Percentiles rank a stretch among this genome's conserved stretches.
Evolutionary conservation across 2,113 vertebrate genomes (phyloP).

Genomic region (Trematomus loennbergii): DNA sequence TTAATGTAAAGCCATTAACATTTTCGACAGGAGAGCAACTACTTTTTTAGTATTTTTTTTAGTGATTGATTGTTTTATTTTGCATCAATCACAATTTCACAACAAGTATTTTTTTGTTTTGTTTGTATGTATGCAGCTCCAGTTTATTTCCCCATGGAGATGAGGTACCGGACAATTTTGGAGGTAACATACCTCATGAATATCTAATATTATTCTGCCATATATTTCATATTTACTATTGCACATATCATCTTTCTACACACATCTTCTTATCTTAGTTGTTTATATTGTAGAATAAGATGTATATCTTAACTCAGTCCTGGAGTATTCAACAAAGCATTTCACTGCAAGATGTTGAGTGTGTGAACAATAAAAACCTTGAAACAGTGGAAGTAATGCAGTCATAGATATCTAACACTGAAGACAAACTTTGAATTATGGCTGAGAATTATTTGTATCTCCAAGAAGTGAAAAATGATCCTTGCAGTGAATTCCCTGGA

Average conservation of each 20-base stretch:
- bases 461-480: not conserved
- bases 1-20: no score
- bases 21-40: no score
- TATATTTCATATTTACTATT: not conserved
- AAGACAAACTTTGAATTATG: not conserved
- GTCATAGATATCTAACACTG: not conserved
- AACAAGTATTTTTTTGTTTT: not conserved
- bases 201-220: no score
- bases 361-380: no score
- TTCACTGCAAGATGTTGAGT: not conserved
- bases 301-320: not conserved
- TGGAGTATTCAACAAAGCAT: not conserved
- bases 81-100: not conserved
- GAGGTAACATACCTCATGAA: slow-evolving; percentile 69
- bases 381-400: no score
- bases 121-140: slow-evolving; percentile 66
- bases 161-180: slow-evolving; percentile 75
- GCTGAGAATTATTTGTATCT: not conserved
- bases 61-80: not conserved
- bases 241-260: not conserved
- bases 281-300: not conserved
- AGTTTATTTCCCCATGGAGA: slow-evolving; percentile 65
- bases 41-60: not conserved
- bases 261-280: not conserved
- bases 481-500: no score